Conservation (phyloP, 2,888 invertebrate species). For the Chironomus tentans region DNA sequence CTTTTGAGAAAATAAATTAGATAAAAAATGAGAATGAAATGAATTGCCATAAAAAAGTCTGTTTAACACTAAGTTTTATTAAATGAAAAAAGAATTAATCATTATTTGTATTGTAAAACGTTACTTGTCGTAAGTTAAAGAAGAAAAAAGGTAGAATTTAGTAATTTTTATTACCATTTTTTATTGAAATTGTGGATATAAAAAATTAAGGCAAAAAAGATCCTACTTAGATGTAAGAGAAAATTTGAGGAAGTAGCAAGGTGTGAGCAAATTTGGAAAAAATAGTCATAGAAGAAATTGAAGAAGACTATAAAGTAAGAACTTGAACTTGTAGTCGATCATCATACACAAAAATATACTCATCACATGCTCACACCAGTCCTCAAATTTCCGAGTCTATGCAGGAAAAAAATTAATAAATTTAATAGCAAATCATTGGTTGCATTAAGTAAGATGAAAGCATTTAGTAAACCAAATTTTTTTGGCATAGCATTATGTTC, state of each 20-base stretch:
- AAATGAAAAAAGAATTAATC: constrained; percentile 6
- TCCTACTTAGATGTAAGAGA: background rate
- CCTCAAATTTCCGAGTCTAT: too few relatives aligned
- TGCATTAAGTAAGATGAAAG: too few relatives aligned
- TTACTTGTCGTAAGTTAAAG: background rate
- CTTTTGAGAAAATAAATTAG: background rate
- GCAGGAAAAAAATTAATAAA: too few relatives aligned
- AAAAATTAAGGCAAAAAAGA: background rate
- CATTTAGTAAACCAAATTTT: too few relatives aligned
- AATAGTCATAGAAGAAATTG: too few relatives aligned
- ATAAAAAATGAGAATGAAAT: constrained; percentile 2
- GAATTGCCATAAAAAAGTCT: constrained; percentile 25
- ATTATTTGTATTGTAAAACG: constrained; percentile 4
- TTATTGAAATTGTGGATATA: background rate
- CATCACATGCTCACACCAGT: too few relatives aligned
- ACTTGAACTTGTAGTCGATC: too few relatives aligned
- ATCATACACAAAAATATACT: too few relatives aligned
- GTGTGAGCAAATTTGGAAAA: too few relatives aligned
- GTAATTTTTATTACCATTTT: constrained; percentile 17
- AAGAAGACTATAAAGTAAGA: too few relatives aligned
- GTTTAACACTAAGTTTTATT: constrained; percentile 22
- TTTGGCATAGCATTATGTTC: too few relatives aligned
- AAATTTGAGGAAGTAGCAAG: background rate
- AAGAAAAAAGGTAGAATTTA: constrained; percentile 8
- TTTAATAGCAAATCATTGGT: too few relatives aligned